A percentile compares a stretch with the other conserved stretches of the same genome.
Conservation (phyloP, 2,797 vertebrate genomes). For the Gallinago nigripennis region DNA sequence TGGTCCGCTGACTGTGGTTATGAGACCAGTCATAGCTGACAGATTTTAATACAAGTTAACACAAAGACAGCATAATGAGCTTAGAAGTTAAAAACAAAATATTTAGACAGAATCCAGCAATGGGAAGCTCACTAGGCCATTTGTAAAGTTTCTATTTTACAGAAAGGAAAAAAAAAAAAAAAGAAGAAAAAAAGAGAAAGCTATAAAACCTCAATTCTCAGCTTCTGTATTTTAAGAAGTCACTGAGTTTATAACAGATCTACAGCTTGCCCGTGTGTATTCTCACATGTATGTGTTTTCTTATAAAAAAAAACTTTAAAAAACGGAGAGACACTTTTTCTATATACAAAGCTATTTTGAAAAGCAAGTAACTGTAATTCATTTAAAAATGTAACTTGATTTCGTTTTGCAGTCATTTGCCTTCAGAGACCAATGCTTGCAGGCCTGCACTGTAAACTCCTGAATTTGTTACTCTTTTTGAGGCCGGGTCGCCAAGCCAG, state of each 20-base stretch:
- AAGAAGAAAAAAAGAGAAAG: background rate
- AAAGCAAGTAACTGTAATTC: background rate
- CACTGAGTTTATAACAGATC: background rate
- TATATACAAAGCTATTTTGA: background rate
- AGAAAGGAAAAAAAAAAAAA: background rate
- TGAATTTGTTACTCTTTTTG: conserved; percentile 8
- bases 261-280: background rate
- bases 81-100: conserved; percentile 85
- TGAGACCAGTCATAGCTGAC: conserved; percentile 89
- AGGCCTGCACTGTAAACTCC: conserved; percentile 24
- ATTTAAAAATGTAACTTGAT: background rate
- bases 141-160: conserved; percentile 68
- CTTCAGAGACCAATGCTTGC: background rate
- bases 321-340: background rate
- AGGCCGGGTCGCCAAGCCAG: background rate
- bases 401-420: background rate
- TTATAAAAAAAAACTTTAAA: background rate
- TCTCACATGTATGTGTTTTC: too few relatives aligned
- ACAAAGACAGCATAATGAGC: conserved; percentile 85
- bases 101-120: conserved; percentile 81
- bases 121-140: conserved; percentile 70
- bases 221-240: background rate
- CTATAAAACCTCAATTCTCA: background rate
- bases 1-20: conserved; percentile 93
- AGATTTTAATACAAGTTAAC: conserved; percentile 86